These are phyloP conservation scores for Petromus typicus DNA, from an alignment of 2,113 vertebrate genomes.

Conservation along the genomic window DNA sequence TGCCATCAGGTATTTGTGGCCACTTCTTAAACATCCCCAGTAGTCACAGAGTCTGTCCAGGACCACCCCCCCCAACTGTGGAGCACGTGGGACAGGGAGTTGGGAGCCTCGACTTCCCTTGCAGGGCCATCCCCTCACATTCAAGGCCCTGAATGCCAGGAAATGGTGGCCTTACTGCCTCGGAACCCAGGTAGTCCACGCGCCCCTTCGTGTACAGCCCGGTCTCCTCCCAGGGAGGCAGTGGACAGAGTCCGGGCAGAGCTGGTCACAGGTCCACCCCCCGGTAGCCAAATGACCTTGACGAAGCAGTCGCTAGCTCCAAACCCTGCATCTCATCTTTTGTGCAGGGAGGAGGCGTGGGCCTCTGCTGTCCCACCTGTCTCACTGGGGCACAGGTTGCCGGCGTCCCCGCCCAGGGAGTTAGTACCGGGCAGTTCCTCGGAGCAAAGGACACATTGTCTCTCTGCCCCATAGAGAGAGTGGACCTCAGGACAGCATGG, in stretches of 20 bases:
- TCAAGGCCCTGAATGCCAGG: background rate
- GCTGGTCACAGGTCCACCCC: background rate
- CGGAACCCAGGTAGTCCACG: background rate
- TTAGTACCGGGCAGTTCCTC: background rate
- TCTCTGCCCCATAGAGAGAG: background rate
- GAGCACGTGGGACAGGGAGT: background rate
- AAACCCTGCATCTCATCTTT: background rate
- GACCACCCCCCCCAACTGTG: background rate
- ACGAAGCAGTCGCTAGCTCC: background rate
- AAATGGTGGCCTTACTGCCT: background rate
- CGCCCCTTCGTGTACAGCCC: background rate
- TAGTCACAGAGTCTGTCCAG: background rate
- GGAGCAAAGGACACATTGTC: no score
- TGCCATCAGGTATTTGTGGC: background rate
- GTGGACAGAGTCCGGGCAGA: background rate
- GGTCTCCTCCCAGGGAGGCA: background rate
- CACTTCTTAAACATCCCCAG: background rate
- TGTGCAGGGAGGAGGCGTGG: background rate
- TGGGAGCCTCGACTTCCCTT: background rate
- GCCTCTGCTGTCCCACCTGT: background rate
- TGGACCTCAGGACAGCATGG: background rate
- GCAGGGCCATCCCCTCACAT: background rate
- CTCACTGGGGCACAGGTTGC: background rate
- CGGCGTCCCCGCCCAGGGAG: background rate
- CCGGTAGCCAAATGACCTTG: background rate